Evolutionary conservation across 2,113 vertebrate species (phyloP).

Genomic region (Urocynchramus pylzowi): DNA sequence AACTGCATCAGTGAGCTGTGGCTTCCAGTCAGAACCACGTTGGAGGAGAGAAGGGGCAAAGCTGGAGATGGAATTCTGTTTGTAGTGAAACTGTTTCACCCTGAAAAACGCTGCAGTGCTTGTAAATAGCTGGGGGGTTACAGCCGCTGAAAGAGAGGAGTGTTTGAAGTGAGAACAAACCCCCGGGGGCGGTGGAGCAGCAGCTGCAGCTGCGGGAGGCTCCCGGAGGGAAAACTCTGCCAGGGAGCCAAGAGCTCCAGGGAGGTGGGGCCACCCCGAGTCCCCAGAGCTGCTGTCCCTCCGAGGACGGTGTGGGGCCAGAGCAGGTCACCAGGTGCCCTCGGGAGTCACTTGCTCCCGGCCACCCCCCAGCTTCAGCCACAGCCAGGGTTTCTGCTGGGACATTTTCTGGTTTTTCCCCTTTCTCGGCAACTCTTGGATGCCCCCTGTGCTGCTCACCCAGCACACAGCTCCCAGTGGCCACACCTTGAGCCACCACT

Average conservation of each 20-base stretch:
- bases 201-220: not conserved
- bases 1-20: fast-evolving
- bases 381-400: fast-evolving
- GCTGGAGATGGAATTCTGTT: not conserved
- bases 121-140: not conserved
- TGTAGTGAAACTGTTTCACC: not conserved
- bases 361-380: too few relatives aligned
- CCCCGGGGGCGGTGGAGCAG: not conserved
- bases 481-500: not conserved
- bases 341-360: not conserved
- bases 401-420: not conserved
- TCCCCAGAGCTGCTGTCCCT: not conserved
- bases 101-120: not conserved
- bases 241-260: not conserved
- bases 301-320: fast-evolving
- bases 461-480: fast-evolving
- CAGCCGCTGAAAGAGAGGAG: not conserved
- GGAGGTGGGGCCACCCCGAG: not conserved
- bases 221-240: not conserved
- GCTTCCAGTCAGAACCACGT: fast-evolving
- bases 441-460: fast-evolving
- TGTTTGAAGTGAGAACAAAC: not conserved
- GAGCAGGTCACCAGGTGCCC: not conserved
- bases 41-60: not conserved
- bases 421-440: not conserved